Conservation (phyloP, 2,797 vertebrate species). For the Todus mexicanus region DNA sequence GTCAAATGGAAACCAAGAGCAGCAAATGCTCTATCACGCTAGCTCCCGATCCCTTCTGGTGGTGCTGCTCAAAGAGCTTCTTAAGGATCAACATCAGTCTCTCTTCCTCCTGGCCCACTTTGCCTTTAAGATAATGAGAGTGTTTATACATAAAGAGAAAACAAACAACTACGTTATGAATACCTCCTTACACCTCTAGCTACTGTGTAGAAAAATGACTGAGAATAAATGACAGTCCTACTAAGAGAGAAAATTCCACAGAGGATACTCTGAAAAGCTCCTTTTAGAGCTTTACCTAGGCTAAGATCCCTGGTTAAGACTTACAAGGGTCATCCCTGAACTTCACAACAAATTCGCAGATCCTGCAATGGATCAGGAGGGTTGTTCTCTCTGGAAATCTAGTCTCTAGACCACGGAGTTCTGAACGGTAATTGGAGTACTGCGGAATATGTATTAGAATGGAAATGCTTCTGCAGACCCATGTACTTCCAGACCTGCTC, state of each 20-base stretch:
- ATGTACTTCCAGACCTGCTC: not conserved
- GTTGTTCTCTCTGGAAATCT: not conserved
- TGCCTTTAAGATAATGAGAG: not conserved
- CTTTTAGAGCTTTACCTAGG: not conserved
- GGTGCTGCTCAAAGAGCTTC: not conserved
- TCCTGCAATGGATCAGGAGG: not conserved
- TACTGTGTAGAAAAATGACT: not conserved
- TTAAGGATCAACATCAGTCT: not conserved
- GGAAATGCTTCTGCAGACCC: not conserved
- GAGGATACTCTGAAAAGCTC: not conserved
- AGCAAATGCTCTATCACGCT: not conserved
- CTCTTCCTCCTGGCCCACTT: not conserved
- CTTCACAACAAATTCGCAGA: not conserved
- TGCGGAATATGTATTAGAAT: not conserved
- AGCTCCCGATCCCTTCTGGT: not conserved
- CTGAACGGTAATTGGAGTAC: not conserved
- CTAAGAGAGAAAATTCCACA: not conserved
- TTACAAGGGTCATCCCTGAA: not conserved
- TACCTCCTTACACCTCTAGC: not conserved
- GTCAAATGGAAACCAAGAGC: not conserved
- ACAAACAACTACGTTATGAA: not conserved
- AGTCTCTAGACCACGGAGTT: not conserved
- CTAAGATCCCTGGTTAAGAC: not conserved
- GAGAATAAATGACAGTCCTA: not conserved
- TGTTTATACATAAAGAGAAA: not conserved